These are phyloP conservation scores for Megastigmus dorsalis DNA, from an alignment of 2,888 invertebrate species.

Conservation along the genomic window DNA sequence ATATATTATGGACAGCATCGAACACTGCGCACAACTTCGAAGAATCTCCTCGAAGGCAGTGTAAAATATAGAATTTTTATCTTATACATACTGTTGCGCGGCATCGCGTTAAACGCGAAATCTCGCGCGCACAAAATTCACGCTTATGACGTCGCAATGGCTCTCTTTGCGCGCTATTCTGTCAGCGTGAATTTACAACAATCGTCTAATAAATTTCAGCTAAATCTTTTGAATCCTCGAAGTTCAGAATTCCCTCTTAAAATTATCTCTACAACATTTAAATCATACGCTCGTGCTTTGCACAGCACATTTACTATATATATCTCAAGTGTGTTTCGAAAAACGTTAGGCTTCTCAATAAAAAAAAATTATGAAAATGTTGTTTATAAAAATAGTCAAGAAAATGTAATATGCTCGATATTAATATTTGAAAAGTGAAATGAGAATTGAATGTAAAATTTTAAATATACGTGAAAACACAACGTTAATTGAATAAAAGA, in stretches of 20 bases:
- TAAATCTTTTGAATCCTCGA: conserved; percentile 11
- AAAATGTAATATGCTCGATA: too few species aligned
- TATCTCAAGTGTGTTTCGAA: neutral
- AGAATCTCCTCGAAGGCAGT: neutral
- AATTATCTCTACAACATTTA: neutral
- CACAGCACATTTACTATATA: neutral
- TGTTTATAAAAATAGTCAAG: too few species aligned
- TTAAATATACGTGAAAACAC: too few species aligned
- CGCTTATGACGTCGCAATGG: too few species aligned
- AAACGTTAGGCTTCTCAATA: neutral
- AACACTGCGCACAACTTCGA: conserved; percentile 66
- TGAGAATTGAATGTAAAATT: too few species aligned
- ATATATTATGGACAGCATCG: conserved; percentile 34
- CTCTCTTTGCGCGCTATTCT: neutral
- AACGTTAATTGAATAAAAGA: too few species aligned
- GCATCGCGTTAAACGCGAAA: neutral
- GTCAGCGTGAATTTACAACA: neutral
- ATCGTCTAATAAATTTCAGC: neutral
- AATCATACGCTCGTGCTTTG: neutral
- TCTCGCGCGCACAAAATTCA: neutral
- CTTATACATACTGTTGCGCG: neutral
- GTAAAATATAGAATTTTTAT: conserved; percentile 11
- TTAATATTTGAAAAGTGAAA: too few species aligned
- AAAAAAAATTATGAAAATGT: too few species aligned
- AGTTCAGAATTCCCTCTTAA: neutral